phyloP scores from a whole-genome alignment of 1,140 invertebrate genomes.

The Drosophila navojoa region DNA sequence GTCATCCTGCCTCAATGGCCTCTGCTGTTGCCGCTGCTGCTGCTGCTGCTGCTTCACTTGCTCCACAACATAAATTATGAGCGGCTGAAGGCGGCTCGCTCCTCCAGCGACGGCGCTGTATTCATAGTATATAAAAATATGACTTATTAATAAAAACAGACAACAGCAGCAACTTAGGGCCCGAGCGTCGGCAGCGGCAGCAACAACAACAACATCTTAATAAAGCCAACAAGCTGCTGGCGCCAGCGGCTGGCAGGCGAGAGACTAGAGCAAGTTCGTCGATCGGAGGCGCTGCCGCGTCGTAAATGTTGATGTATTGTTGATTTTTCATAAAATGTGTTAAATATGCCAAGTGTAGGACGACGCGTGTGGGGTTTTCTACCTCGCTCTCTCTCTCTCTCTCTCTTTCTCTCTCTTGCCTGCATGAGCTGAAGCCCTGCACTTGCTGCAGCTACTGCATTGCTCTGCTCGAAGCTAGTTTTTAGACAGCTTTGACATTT shows the following conservation, averaged over 20 bases:
- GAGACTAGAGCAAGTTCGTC: conserved; percentile 28
- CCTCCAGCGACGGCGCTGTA: conserved; percentile 23
- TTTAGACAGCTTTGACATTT: not conserved
- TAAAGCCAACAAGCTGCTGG: conserved; percentile 69
- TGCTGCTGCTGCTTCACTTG: conserved; percentile 34
- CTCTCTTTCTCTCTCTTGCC: not conserved
- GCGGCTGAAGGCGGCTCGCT: conserved; percentile 36
- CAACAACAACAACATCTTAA: conserved; percentile 70
- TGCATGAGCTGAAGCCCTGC: conserved; percentile 31
- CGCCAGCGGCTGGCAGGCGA: conserved; percentile 47
- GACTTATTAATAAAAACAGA: conserved; percentile 81
- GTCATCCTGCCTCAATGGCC: conserved; percentile 44
- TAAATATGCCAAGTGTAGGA: conserved; percentile 79
- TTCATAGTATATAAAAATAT: conserved; percentile 72
- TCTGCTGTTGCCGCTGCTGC: conserved; percentile 47
- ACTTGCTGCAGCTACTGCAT: conserved; percentile 39
- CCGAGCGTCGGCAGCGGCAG: conserved; percentile 16
- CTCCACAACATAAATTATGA: conserved; percentile 74
- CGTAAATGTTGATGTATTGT: conserved; percentile 79
- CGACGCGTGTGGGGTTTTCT: conserved; percentile 73
- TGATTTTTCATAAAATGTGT: conserved; percentile 82
- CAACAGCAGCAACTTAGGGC: conserved; percentile 44
- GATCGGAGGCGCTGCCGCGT: conserved; percentile 40
- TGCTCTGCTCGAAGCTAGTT: not conserved
- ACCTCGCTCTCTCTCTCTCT: conserved; percentile 1